A percentile compares a stretch with the other conserved stretches of the same genome.
These are phyloP conservation scores for Drosophila antonietae DNA, from an alignment of 2,888 invertebrate genomes.

Conservation along the genomic window DNA sequence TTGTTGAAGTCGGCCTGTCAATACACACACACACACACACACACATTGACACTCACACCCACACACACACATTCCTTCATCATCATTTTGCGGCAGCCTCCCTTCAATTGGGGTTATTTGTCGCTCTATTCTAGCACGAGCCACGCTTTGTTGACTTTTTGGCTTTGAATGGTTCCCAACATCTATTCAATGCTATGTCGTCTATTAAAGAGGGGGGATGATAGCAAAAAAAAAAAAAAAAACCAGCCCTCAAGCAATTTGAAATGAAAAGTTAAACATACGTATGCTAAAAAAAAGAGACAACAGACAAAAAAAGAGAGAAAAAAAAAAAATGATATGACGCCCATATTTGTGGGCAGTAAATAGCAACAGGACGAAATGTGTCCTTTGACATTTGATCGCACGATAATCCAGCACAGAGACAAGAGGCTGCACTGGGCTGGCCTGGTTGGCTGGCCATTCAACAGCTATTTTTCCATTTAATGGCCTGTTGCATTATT, in stretches of 20 bases:
- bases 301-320: constrained; percentile 1
- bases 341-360: constrained; percentile 65
- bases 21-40: constrained; percentile 48
- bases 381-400: constrained; percentile 81
- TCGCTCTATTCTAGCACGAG: constrained; percentile 69
- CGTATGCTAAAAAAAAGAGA: constrained; percentile 28
- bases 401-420: constrained; percentile 42
- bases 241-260: constrained; percentile 59
- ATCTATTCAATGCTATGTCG: constrained; percentile 67
- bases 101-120: constrained; percentile 81
- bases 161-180: constrained; percentile 70
- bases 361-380: constrained; percentile 78
- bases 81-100: constrained; percentile 34
- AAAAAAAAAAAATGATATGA: constrained; percentile 52
- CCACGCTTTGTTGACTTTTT: constrained; percentile 74
- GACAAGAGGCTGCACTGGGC: not conserved
- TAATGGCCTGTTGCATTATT: constrained; percentile 76
- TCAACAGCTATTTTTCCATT: constrained; percentile 57
- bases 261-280: constrained; percentile 77
- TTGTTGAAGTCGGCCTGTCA: constrained; percentile 73
- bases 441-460: constrained; percentile 27
- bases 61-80: constrained; percentile 18
- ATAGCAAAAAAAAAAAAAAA: not conserved
- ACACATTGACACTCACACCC: constrained; percentile 1
- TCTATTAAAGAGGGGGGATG: constrained; percentile 1